Evolutionary conservation across 1,140 invertebrate genomes (phyloP), one percentile per base, ranked within the genome.

Genomic region (Harlomillsia oculata): DNA sequence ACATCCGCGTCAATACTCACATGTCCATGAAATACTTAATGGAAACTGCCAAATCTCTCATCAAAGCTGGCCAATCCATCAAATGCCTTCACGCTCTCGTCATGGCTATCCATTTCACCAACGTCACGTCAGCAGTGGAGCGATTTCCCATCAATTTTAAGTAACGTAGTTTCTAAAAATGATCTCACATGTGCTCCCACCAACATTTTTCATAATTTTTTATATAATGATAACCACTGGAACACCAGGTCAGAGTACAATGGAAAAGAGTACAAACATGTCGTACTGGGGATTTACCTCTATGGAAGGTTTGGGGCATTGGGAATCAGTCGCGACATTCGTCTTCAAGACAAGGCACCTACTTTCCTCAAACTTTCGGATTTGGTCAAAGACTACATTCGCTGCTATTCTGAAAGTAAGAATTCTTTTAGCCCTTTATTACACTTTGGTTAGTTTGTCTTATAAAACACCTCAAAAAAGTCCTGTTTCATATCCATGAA

Each of bases 1-100:
- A 50, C n/a, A 65, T 62, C 26, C 25, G 39, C 4, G 53, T 65
- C 2, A 55, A 48, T 37, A 53, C 56, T 1, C 36, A 56, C 26
- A 39, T 62, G 40, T 65, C 63, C 9, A 52, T 65, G 13, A 59
- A 59, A 32, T 53, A 62, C 37, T 45, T 53, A 21, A 56, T 60
- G 41, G 41, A 60, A 14, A 62, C 57, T 18, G 63, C 59, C 2
- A 25, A 34, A 21, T 25, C 59, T 0, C 5, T 65, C 5, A 60
- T 65, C 18, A 55, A 56, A 56, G 56, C 56, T 30, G 56, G 52
- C 13, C 51, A 61, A 32, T 48, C 49, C 5, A 65, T 65, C 37
- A 65, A 65, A 53, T 65, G 63, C 25, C 53, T 65, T 11, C 63
- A 65, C 39, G 63, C 63, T 23, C 41, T 65, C 9, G 51, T 65